Percentiles rank a stretch among this genome's conserved stretches.
Conservation (phyloP, 2,113 vertebrate species). For the Anser brachyrhynchus region DNA sequence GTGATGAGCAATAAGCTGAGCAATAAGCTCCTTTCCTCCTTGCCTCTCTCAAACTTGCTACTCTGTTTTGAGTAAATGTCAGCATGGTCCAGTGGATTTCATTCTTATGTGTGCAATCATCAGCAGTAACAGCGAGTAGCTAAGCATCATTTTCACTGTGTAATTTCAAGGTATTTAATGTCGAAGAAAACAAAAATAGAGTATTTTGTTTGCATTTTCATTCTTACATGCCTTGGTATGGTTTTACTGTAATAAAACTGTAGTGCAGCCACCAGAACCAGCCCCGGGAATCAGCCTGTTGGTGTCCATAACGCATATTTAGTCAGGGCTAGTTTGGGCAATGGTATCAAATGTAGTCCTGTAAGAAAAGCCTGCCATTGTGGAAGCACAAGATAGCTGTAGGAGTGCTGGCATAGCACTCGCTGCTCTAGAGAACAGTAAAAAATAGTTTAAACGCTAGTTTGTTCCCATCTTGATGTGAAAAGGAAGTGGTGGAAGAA, state of each 20-base stretch:
- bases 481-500: neutral
- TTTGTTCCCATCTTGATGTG: neutral
- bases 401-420: neutral
- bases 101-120: slow-evolving; percentile 12
- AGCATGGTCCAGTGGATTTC: neutral
- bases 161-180: neutral
- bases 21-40: neutral
- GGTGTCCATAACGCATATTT: neutral
- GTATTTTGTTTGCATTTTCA: neutral
- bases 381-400: neutral
- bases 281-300: neutral
- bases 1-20: neutral
- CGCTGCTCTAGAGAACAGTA: neutral
- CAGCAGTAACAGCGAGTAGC: neutral
- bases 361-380: neutral
- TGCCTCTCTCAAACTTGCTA: neutral
- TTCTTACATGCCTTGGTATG: neutral
- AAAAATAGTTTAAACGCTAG: neutral
- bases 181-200: neutral
- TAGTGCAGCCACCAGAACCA: neutral
- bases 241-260: slow-evolving; percentile 1
- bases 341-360: neutral
- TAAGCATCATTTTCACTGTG: neutral
- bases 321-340: neutral
- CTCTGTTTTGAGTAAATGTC: neutral